These are phyloP conservation scores for Ascidia mentula DNA, from an alignment of 23 tunicate genomes.

Conservation along the genomic window DNA sequence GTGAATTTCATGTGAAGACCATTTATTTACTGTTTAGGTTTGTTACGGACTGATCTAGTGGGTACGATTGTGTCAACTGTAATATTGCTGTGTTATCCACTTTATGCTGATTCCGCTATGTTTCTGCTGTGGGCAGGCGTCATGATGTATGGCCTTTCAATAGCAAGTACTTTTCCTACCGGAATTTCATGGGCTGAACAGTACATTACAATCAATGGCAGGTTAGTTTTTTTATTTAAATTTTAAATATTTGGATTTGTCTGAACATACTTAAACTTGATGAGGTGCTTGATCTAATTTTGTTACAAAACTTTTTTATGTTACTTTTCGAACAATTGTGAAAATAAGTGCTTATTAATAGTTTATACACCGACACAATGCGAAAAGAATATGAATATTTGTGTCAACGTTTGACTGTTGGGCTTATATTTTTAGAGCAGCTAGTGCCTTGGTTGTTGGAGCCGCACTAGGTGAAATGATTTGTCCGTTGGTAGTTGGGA, in stretches of 20 bases:
- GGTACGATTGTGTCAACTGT: slow-evolving; percentile 55
- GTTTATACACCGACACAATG: too few species aligned
- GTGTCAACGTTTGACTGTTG: too few species aligned
- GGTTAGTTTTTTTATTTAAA: too few species aligned
- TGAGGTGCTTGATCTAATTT: too few species aligned
- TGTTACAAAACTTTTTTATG: too few species aligned
- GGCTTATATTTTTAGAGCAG: too few species aligned
- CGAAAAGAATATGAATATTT: too few species aligned
- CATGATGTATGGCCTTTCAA: slow-evolving; percentile 69
- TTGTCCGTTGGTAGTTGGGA: slow-evolving; percentile 44
- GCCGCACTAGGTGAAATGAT: slow-evolving; percentile 81
- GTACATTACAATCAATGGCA: slow-evolving; percentile 72
- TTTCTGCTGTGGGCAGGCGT: slow-evolving; percentile 56
- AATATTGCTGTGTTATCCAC: slow-evolving; percentile 43
- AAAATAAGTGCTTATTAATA: too few species aligned
- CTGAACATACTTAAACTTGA: too few species aligned
- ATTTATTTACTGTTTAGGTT: background rate
- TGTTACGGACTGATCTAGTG: slow-evolving; percentile 38
- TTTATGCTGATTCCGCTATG: slow-evolving; percentile 33
- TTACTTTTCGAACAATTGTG: too few species aligned
- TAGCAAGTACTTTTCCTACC: slow-evolving; percentile 84
- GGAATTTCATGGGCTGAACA: slow-evolving; percentile 87
- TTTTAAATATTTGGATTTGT: too few species aligned
- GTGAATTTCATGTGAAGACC: background rate
- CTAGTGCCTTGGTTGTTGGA: slow-evolving; percentile 69